Evolutionary conservation across 2,113 vertebrate genomes (phyloP).

Genomic region (Ginglymostoma cirratum): DNA sequence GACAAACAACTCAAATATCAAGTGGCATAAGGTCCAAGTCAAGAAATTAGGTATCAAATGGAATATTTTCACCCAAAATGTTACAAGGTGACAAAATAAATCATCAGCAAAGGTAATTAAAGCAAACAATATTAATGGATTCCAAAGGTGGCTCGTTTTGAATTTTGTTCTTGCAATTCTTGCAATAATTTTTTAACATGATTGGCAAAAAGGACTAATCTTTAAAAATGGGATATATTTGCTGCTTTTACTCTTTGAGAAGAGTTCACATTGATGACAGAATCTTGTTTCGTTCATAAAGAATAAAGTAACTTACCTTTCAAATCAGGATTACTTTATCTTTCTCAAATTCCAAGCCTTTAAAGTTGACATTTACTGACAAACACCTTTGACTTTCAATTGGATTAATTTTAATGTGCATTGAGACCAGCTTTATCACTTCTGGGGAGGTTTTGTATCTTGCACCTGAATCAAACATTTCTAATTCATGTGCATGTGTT

Average conservation of each 20-base stretch:
- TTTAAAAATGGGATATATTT: neutral
- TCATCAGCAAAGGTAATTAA: neutral
- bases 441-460: neutral
- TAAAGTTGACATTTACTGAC: neutral
- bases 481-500: neutral
- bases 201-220: neutral
- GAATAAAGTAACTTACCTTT: neutral
- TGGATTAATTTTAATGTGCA: neutral
- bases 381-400: neutral
- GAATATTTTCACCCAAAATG: neutral
- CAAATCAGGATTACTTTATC: neutral
- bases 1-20: neutral
- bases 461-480: neutral
- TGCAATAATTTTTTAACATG: neutral
- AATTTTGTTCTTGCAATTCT: neutral
- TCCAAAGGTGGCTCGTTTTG: neutral
- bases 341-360: neutral
- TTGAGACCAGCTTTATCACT: neutral
- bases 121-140: neutral
- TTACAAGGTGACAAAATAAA: neutral
- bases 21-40: neutral
- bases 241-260: neutral
- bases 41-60: neutral
- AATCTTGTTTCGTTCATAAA: neutral
- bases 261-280: neutral